Evolutionary conservation across 2,113 vertebrate species (phyloP).

Genomic region (Tyto alba): DNA sequence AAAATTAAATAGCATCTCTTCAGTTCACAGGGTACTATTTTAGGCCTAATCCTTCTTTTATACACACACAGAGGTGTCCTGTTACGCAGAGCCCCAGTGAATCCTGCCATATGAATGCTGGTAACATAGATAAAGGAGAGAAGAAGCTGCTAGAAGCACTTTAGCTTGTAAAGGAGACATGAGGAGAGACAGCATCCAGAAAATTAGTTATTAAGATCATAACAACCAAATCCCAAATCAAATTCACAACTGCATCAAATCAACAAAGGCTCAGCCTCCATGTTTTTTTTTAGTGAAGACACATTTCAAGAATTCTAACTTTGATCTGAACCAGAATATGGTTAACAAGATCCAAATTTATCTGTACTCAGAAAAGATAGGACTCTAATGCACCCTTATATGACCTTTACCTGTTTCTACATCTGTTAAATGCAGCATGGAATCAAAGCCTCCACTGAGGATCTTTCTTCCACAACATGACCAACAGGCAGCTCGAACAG

Average conservation of each 20-base stretch:
- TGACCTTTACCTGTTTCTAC: constrained; percentile 85
- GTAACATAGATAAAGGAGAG: neutral
- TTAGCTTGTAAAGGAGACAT: neutral
- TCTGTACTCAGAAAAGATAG: neutral
- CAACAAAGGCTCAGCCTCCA: neutral
- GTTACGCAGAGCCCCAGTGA: neutral
- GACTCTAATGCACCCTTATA: neutral
- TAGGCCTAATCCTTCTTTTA: neutral
- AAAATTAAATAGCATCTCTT: constrained; percentile 24
- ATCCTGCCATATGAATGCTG: neutral
- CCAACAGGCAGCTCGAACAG: constrained; percentile 88
- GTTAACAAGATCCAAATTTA: neutral
- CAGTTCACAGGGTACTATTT: neutral
- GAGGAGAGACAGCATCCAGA: neutral
- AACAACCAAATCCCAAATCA: neutral
- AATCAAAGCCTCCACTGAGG: constrained; percentile 93
- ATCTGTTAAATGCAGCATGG: constrained; percentile 81
- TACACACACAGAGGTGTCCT: neutral
- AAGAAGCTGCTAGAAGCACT: neutral
- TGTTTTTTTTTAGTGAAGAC: neutral
- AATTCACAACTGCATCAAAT: neutral
- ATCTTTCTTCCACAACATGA: constrained; percentile 82
- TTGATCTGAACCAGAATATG: neutral
- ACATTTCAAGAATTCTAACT: neutral
- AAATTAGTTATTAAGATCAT: neutral